A percentile compares a stretch with the other conserved stretches of the same genome.
These are phyloP conservation scores for Piaya cayana DNA, from an alignment of 2,113 vertebrate species.

Conservation along the genomic window DNA sequence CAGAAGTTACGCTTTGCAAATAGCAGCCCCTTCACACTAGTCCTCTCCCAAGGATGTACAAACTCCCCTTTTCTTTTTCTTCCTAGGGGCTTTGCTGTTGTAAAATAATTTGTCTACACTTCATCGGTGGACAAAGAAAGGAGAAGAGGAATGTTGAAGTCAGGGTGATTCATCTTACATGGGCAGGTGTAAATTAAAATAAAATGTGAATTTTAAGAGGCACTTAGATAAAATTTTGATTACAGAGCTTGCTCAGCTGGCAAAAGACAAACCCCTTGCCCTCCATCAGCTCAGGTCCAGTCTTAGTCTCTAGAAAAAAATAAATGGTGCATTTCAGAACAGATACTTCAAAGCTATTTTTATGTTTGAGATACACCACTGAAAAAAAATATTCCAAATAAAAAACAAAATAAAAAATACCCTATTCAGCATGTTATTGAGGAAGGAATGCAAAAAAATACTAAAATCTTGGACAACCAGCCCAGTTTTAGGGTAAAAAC, in stretches of 20 bases:
- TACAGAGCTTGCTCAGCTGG: neutral
- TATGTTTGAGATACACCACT: neutral
- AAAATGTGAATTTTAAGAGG: neutral
- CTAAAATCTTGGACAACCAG: neutral
- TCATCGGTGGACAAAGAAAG: neutral
- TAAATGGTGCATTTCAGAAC: neutral
- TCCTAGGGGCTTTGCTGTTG: neutral
- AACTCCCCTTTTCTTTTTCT: neutral
- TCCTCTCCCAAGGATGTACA: neutral
- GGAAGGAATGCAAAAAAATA: neutral
- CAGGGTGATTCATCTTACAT: neutral
- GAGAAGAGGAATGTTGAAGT: neutral
- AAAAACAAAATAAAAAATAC: neutral
- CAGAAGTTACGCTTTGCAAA: neutral
- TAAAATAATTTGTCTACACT: neutral
- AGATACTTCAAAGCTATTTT: neutral
- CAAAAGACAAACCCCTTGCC: slow-evolving; percentile 2
- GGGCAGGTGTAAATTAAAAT: neutral
- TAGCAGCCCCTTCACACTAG: neutral
- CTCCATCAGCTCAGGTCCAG: neutral
- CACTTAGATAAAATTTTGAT: neutral
- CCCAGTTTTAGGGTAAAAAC: neutral
- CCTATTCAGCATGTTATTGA: neutral
- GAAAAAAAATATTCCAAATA: neutral
- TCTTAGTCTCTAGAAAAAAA: neutral